Conservation (phyloP, 2,888 invertebrate species). For the Phaonia tiefii region DNA sequence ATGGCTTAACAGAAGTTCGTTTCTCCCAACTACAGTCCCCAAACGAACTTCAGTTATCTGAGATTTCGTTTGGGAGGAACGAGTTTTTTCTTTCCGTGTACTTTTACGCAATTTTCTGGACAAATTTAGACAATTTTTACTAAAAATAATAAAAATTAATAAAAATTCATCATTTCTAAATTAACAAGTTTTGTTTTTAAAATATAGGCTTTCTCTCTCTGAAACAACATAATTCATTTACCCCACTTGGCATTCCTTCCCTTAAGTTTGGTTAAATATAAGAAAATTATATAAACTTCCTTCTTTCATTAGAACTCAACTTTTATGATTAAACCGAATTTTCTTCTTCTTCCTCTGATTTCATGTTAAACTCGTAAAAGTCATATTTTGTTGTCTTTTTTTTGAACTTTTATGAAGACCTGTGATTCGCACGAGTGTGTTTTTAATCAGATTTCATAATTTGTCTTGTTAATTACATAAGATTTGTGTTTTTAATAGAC, state of each 20-base stretch:
- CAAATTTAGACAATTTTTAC: too few relatives aligned
- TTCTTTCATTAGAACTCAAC: slow-evolving; percentile 20
- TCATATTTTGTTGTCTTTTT: slow-evolving; percentile 19
- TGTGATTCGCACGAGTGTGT: not conserved
- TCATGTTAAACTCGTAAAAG: slow-evolving; percentile 11
- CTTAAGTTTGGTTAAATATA: not conserved
- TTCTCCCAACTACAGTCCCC: too few relatives aligned
- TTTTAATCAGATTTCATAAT: slow-evolving; percentile 24
- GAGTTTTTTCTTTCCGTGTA: too few relatives aligned
- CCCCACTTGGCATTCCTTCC: not conserved
- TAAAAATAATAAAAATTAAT: too few relatives aligned
- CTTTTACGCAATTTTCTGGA: too few relatives aligned
- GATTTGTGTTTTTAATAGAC: not conserved
- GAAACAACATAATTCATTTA: not conserved
- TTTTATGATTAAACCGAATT: slow-evolving; percentile 41
- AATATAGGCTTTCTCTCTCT: too few relatives aligned
- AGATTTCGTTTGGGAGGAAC: too few relatives aligned
- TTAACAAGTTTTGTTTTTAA: too few relatives aligned
- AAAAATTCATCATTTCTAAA: too few relatives aligned
- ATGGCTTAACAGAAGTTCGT: too few relatives aligned
- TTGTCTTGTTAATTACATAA: slow-evolving; percentile 7
- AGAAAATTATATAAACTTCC: slow-evolving; percentile 19
- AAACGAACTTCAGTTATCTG: too few relatives aligned
- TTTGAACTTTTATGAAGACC: not conserved
- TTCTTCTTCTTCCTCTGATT: not conserved